A percentile compares a stretch with the other conserved stretches of the same genome.
Conservation (phyloP, 2,113 vertebrate species). For the Cololabis saira region DNA sequence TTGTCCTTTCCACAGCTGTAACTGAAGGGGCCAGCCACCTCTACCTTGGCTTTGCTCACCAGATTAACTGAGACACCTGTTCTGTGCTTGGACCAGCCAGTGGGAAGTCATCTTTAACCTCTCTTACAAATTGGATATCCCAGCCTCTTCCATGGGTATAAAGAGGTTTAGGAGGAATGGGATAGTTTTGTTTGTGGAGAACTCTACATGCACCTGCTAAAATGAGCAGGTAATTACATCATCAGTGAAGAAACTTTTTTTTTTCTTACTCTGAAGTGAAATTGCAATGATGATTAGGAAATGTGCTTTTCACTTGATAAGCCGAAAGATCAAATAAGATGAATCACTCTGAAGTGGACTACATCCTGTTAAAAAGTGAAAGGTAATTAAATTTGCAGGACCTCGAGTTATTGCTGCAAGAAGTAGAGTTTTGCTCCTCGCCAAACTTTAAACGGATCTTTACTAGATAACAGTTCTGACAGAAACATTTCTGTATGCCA, state of each 20-base stretch:
- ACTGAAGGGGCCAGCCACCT: conserved; percentile 49
- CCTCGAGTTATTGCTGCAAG: conserved; percentile 13
- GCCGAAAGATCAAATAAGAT: conserved; percentile 28
- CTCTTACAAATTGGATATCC: conserved; percentile 65
- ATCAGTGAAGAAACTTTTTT: conserved; percentile 19
- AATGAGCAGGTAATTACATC: conserved; percentile 31
- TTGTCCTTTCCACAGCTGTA: not conserved
- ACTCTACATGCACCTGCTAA: not conserved
- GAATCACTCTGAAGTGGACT: conserved; percentile 14
- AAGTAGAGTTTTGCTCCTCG: conserved; percentile 26
- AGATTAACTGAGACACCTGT: conserved; percentile 59
- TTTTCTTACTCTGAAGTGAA: conserved; percentile 25
- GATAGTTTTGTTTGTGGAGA: conserved; percentile 41
- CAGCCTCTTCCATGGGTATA: conserved; percentile 45
- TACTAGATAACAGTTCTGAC: conserved; percentile 6
- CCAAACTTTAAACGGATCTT: conserved; percentile 23
- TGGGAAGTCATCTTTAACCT: conserved; percentile 64
- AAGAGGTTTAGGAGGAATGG: conserved; percentile 24
- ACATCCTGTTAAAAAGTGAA: conserved; percentile 22
- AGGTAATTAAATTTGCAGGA: conserved; percentile 30
- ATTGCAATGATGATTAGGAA: conserved; percentile 28
- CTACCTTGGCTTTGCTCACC: conserved; percentile 62
- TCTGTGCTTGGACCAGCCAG: conserved; percentile 56
- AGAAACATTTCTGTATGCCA: conserved; percentile 11
- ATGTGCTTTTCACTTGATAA: conserved; percentile 30